Conservation (phyloP, 2,797 vertebrate species). For the Protonibea diacanthus region DNA sequence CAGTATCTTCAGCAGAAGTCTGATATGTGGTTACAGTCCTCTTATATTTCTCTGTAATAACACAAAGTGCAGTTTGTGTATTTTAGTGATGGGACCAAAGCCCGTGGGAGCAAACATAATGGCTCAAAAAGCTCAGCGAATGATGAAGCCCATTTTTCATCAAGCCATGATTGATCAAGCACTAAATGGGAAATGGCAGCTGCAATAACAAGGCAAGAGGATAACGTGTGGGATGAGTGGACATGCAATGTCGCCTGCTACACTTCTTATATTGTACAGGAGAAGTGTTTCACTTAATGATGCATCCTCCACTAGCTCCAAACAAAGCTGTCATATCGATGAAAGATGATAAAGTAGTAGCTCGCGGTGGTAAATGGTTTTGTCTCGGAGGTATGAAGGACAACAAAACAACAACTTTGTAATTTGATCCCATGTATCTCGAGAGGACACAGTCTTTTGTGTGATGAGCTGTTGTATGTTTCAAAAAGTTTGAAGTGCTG, state of each 20-base stretch:
- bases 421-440: neutral
- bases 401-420: neutral
- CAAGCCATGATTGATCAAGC: constrained; percentile 74
- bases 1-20: constrained; percentile 1
- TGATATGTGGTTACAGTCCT: constrained; percentile 18
- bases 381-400: constrained; percentile 23
- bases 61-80: constrained; percentile 12
- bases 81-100: constrained; percentile 13
- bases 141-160: constrained; percentile 64
- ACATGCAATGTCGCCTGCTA: constrained; percentile 18
- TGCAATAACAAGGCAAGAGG: constrained; percentile 40
- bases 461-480: neutral
- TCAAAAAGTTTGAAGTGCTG: constrained; percentile 1
- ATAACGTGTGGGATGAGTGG: constrained; percentile 29
- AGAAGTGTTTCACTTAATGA: constrained; percentile 23
- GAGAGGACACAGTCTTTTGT: neutral
- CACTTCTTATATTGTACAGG: constrained; percentile 8
- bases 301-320: constrained; percentile 19
- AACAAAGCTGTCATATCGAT: constrained; percentile 30
- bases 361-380: constrained; percentile 9
- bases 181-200: constrained; percentile 61
- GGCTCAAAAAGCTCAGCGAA: constrained; percentile 25
- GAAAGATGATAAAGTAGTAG: constrained; percentile 42
- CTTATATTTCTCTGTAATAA: constrained; percentile 17
- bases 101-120: constrained; percentile 57